These are phyloP conservation scores for Actinia tenebrosa DNA, from an alignment of 64 coral and sea anemone genomes.

Conservation along the genomic window DNA sequence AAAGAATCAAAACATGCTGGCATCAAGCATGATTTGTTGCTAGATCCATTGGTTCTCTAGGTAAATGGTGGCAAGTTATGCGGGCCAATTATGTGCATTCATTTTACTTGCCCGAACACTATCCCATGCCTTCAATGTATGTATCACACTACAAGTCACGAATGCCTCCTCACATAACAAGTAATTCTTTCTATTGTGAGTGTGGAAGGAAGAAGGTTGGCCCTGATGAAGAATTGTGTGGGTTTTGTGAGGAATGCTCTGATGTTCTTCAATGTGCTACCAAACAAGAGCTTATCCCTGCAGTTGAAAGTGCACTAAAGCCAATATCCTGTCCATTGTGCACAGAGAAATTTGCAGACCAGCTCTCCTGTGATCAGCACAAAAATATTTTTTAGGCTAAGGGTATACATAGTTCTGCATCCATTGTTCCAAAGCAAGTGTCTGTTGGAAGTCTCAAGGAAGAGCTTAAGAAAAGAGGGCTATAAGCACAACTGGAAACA, in stretches of 20 bases:
- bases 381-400: neutral
- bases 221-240: neutral
- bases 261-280: slow-evolving; percentile 14
- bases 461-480: neutral
- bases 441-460: neutral
- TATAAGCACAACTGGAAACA: slow-evolving; percentile 13
- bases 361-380: neutral
- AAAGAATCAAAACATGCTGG: slow-evolving; percentile 38
- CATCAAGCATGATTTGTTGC: slow-evolving; percentile 23
- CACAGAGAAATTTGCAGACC: slow-evolving; percentile 7
- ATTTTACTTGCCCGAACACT: slow-evolving; percentile 30
- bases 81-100: slow-evolving; percentile 35
- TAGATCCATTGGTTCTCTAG: slow-evolving; percentile 25
- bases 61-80: slow-evolving; percentile 55
- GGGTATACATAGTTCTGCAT: neutral
- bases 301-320: neutral
- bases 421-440: neutral
- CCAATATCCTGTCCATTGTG: slow-evolving; percentile 12
- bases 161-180: slow-evolving; percentile 53
- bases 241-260: neutral
- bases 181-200: neutral
- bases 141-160: slow-evolving; percentile 49
- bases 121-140: slow-evolving; percentile 21
- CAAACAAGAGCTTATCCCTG: neutral
- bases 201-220: slow-evolving; percentile 39